A percentile compares a stretch with the other conserved stretches of the same genome.
phyloP scores from a whole-genome alignment of 2,797 vertebrate genomes.

The Eulemur coronatus region DNA sequence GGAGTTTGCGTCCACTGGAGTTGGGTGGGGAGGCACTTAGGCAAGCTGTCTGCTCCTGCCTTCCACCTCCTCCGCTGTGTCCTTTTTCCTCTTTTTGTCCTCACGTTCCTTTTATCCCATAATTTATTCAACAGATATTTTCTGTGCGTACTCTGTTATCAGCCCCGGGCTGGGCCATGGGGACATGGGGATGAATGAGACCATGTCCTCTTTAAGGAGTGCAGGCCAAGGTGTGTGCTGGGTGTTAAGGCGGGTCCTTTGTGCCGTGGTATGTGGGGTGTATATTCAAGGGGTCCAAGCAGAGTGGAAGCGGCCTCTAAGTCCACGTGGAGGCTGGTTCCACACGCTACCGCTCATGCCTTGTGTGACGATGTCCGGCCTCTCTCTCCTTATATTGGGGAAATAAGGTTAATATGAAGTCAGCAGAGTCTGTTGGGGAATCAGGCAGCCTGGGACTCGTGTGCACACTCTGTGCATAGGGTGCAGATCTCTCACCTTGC shows the following conservation, averaged over 20 bases:
- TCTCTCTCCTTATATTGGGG: background rate
- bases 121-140: background rate
- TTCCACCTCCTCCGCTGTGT: no score
- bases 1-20: background rate
- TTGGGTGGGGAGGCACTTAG: fast-evolving
- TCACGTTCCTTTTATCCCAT: background rate
- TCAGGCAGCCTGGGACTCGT: background rate
- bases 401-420: background rate
- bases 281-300: no score
- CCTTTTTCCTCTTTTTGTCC: background rate
- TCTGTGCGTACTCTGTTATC: background rate
- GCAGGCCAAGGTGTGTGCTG: fast-evolving
- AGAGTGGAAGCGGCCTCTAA: fast-evolving
- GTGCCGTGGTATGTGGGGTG: fast-evolving
- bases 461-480: fast-evolving
- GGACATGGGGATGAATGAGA: no score
- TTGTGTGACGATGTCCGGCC: background rate
- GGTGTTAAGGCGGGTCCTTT: no score
- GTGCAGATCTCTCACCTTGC: background rate
- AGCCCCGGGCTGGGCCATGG: no score
- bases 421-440: background rate
- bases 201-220: background rate
- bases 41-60: fast-evolving
- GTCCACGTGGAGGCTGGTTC: fast-evolving
- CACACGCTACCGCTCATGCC: no score